phyloP scores from a whole-genome alignment of 1,140 invertebrate species.

The Nixonia krombeini region DNA sequence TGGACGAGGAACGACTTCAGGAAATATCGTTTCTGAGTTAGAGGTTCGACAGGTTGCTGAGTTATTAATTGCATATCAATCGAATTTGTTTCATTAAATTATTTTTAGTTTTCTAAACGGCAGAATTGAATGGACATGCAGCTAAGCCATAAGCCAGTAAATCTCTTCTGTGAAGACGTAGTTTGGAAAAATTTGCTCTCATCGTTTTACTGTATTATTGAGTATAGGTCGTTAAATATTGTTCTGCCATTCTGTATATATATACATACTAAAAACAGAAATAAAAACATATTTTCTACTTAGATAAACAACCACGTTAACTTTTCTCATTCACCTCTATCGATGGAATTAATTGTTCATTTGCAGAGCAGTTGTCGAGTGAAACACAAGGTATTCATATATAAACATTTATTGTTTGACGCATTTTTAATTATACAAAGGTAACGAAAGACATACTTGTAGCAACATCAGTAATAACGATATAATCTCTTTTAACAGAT shows the following conservation, averaged over 20 bases:
- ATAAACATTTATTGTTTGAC: conserved; percentile 58
- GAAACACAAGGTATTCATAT: conserved; percentile 33
- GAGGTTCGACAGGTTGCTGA: too few relatives aligned
- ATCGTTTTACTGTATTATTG: conserved; percentile 33
- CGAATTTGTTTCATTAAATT: background rate
- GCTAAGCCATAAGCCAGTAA: background rate
- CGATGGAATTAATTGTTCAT: background rate
- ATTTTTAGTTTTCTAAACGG: background rate
- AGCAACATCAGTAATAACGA: conserved; percentile 54
- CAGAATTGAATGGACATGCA: background rate
- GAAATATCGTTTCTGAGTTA: too few relatives aligned
- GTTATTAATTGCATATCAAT: too few relatives aligned
- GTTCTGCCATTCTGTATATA: conserved; percentile 53
- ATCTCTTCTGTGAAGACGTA: background rate
- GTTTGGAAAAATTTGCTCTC: conserved; percentile 22
- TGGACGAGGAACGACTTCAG: too few relatives aligned
- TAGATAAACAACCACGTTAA: conserved; percentile 35
- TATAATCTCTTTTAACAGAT: conserved; percentile 48
- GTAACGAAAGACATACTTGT: conserved; percentile 55
- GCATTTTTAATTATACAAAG: conserved; percentile 53
- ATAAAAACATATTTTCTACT: conserved; percentile 58
- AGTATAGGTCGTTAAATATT: conserved; percentile 29
- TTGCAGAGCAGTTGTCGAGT: too few relatives aligned
- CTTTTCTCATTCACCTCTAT: conserved; percentile 1
- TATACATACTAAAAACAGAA: conserved; percentile 47